Percentiles rank a stretch among this genome's conserved stretches.
Evolutionary conservation across 2,888 invertebrate species (phyloP).

Genomic region (Rhagonycha lutea): DNA sequence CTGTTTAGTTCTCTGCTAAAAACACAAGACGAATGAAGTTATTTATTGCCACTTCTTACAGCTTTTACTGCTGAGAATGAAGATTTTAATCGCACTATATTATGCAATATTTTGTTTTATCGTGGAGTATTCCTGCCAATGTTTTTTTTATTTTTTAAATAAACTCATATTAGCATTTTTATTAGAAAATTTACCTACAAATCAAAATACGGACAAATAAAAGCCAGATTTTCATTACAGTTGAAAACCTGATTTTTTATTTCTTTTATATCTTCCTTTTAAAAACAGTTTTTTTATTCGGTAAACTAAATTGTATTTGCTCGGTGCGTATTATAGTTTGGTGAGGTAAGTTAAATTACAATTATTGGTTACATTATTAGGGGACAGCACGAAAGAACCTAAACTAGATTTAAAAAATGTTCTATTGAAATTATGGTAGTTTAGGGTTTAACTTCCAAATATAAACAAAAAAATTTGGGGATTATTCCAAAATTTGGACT

Average conservation of each 20-base stretch:
- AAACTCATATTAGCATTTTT: conserved; percentile 10
- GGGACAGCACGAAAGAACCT: too few relatives aligned
- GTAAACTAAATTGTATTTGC: too few relatives aligned
- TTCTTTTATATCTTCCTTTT: not conserved
- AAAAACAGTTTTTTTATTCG: not conserved
- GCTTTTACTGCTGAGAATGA: conserved; percentile 29
- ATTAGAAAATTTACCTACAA: not conserved
- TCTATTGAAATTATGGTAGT: too few relatives aligned
- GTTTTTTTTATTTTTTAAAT: not conserved
- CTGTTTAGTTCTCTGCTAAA: conserved; percentile 29
- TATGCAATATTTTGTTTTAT: conserved; percentile 6
- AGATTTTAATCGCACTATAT: conserved; percentile 34
- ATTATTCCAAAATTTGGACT: too few relatives aligned
- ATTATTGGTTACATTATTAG: too few relatives aligned
- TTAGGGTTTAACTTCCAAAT: too few relatives aligned
- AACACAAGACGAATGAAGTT: conserved; percentile 25
- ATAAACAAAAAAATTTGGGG: too few relatives aligned
- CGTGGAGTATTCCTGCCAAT: not conserved
- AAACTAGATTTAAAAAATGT: too few relatives aligned
- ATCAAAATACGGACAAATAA: not conserved
- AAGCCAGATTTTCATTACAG: not conserved
- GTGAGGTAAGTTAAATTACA: too few relatives aligned
- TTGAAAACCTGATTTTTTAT: not conserved
- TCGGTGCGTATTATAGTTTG: too few relatives aligned
- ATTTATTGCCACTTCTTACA: conserved; percentile 22